Conservation (phyloP, 2,113 vertebrate genomes). For the Heloderma charlesbogerti region DNA sequence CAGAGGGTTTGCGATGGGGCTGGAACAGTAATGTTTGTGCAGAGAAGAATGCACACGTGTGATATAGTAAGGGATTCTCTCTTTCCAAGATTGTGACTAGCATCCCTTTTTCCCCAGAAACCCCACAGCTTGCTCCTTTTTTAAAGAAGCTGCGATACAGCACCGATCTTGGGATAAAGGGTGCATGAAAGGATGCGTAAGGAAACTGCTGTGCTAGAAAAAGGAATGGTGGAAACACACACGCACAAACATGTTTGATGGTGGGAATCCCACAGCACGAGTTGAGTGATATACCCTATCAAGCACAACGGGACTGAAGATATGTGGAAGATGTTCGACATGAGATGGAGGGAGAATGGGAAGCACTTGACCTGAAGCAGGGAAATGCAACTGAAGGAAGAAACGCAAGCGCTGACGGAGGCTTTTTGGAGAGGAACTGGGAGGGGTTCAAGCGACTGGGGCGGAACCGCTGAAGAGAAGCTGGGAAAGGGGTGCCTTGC, state of each 20-base stretch:
- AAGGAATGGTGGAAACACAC: too few species aligned
- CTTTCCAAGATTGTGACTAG: background rate
- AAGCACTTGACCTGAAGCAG: background rate
- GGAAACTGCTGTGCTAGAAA: background rate
- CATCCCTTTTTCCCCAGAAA: too few species aligned
- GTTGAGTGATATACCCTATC: background rate
- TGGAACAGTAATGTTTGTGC: background rate
- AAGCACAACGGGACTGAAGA: too few species aligned
- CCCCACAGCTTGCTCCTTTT: background rate
- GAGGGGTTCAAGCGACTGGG: background rate
- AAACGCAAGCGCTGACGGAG: background rate
- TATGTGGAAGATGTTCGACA: background rate
- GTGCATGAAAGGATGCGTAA: background rate
- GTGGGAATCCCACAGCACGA: background rate
- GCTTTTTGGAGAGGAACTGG: background rate
- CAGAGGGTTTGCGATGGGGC: background rate
- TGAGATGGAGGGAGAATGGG: background rate
- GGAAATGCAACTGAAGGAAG: background rate
- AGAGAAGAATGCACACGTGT: too few species aligned
- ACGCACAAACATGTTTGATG: background rate
- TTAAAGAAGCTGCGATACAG: too few species aligned
- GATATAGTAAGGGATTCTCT: background rate
- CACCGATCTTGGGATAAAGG: background rate
- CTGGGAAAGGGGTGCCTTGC: fast-evolving
- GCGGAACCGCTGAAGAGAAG: background rate